Evolutionary conservation across 2,888 invertebrate genomes (phyloP).

Genomic region (Sicus ferrugineus): DNA sequence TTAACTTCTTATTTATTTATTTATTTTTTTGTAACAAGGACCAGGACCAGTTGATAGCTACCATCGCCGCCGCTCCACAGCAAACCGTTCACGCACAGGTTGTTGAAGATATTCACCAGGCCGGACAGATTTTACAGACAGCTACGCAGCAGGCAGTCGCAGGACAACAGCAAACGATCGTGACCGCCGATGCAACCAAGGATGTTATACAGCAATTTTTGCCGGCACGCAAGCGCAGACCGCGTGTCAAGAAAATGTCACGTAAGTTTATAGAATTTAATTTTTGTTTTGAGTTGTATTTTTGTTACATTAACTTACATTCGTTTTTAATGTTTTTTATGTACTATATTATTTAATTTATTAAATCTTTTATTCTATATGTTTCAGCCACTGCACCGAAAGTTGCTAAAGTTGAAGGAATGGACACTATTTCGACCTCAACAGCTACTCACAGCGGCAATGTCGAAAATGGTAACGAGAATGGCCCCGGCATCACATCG

Average conservation of each 20-base stretch:
- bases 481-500: slow-evolving; percentile 51
- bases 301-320: too few species aligned
- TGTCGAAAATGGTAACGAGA: slow-evolving; percentile 54
- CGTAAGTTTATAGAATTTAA: slow-evolving; percentile 51
- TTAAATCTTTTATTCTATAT: not conserved
- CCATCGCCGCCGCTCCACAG: slow-evolving; percentile 62
- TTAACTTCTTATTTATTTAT: too few species aligned
- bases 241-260: slow-evolving; percentile 66
- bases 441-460: slow-evolving; percentile 53
- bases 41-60: slow-evolving; percentile 64
- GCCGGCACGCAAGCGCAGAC: slow-evolving; percentile 67
- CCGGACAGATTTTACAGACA: slow-evolving; percentile 60
- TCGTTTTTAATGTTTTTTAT: not conserved
- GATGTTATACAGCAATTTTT: slow-evolving; percentile 66
- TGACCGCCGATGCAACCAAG: slow-evolving; percentile 61
- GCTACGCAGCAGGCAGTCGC: slow-evolving; percentile 54
- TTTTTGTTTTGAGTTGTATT: too few species aligned
- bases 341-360: not conserved
- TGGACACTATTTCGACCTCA: slow-evolving; percentile 61
- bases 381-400: slow-evolving; percentile 57
- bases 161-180: slow-evolving; percentile 59
- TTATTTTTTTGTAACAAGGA: slow-evolving; percentile 41
- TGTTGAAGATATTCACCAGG: slow-evolving; percentile 63
- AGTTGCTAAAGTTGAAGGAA: slow-evolving; percentile 61
- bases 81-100: slow-evolving; percentile 65